phyloP scores from a whole-genome alignment of 2,797 vertebrate species.

The Gallirallus australis region DNA sequence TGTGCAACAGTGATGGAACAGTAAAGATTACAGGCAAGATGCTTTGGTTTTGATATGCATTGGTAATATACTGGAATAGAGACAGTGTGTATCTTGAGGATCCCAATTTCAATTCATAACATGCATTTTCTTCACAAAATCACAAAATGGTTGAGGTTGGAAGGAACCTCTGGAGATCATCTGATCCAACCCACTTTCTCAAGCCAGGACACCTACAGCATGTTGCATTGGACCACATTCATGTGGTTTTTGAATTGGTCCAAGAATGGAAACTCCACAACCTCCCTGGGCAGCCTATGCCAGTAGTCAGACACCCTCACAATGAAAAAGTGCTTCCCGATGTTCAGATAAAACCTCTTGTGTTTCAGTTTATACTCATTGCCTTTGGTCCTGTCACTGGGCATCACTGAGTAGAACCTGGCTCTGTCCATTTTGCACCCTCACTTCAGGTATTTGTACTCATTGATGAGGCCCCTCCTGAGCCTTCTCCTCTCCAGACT shows the following conservation, averaged over 20 bases:
- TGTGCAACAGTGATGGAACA: background rate
- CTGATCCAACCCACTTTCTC: background rate
- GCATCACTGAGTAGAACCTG: background rate
- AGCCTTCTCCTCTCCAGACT: background rate
- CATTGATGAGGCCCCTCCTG: background rate
- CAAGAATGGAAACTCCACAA: background rate
- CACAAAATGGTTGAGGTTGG: background rate
- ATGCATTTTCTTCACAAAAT: background rate
- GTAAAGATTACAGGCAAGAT: background rate
- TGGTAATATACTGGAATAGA: background rate
- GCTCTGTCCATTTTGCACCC: background rate
- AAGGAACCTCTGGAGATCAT: background rate
- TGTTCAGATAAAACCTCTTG: background rate
- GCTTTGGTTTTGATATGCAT: background rate
- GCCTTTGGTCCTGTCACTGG: background rate
- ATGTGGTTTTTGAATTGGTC: background rate
- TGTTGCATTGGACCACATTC: rapidly evolving
- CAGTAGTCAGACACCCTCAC: background rate
- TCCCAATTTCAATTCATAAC: background rate
- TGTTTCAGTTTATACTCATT: background rate
- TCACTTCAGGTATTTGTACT: background rate
- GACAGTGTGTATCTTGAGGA: background rate
- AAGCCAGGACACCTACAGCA: background rate
- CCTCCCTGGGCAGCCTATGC: background rate
- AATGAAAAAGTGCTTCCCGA: background rate